A percentile compares a stretch with the other conserved stretches of the same genome.
Evolutionary conservation across 2,113 vertebrate genomes (phyloP).

Genomic region (Silurus asotus): DNA sequence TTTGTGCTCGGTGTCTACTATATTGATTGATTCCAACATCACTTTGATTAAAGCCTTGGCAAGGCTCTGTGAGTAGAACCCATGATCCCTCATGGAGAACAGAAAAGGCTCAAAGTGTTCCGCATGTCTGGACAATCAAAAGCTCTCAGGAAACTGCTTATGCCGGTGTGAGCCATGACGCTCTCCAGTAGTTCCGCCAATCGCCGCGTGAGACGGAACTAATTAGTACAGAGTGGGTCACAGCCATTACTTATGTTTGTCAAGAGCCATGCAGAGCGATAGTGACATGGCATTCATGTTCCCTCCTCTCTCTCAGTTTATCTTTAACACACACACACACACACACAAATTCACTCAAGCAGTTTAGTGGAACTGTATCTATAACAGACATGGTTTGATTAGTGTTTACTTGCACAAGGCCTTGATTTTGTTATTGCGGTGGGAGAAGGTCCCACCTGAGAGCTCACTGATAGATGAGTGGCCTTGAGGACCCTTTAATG

Average conservation of each 20-base stretch:
- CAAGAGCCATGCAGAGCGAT: slow-evolving; percentile 45
- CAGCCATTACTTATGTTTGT: slow-evolving; percentile 63
- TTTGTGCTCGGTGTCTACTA: slow-evolving; percentile 54
- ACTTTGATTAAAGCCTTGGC: slow-evolving; percentile 55
- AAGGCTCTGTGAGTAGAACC: slow-evolving; percentile 8
- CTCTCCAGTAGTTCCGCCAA: slow-evolving; percentile 60
- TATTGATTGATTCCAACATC: slow-evolving; percentile 56
- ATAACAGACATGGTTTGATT: slow-evolving; percentile 12
- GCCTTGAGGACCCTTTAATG: slow-evolving; percentile 17
- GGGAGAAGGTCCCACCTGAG: slow-evolving; percentile 26
- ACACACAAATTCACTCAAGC: slow-evolving; percentile 14
- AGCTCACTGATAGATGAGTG: slow-evolving; percentile 11
- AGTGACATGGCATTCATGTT: slow-evolving; percentile 4
- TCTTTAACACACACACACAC: slow-evolving; percentile 23
- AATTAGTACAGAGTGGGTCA: slow-evolving; percentile 64
- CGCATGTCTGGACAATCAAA: slow-evolving; percentile 54
- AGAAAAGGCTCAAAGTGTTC: slow-evolving; percentile 55
- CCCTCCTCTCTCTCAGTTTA: not conserved
- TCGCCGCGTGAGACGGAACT: slow-evolving; percentile 60
- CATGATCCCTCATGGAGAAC: slow-evolving; percentile 27
- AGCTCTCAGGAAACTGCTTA: slow-evolving; percentile 69
- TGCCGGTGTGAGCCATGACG: slow-evolving; percentile 62
- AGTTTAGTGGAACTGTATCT: slow-evolving; percentile 5
- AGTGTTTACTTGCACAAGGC: slow-evolving; percentile 36
- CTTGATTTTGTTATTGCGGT: slow-evolving; percentile 20